Conservation (phyloP, 2,888 invertebrate species). For the Melipona bicolor region DNA sequence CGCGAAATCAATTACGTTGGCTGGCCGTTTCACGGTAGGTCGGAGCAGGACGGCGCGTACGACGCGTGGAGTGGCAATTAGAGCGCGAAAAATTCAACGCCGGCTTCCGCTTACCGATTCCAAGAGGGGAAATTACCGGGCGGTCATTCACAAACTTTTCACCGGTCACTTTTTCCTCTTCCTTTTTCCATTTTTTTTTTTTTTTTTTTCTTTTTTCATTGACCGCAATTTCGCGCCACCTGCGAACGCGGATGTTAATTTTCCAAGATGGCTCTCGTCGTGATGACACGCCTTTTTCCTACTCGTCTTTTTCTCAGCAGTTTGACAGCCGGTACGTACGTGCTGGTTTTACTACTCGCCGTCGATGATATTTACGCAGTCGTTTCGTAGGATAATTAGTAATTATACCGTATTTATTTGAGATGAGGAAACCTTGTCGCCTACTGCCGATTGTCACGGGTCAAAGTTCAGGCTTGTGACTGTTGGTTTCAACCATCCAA, state of each 20-base stretch:
- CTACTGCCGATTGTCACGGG: too few relatives aligned
- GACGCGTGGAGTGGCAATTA: neutral
- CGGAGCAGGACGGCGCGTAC: neutral
- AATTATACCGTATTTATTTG: too few relatives aligned
- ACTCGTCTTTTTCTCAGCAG: neutral
- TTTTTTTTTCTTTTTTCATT: neutral
- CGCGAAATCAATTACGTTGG: conserved; percentile 14
- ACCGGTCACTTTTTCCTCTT: neutral
- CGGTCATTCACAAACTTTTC: neutral
- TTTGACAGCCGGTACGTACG: too few relatives aligned
- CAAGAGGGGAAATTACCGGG: conserved; percentile 1
- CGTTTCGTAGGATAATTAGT: too few relatives aligned
- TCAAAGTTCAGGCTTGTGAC: too few relatives aligned
- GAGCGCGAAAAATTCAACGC: conserved; percentile 17
- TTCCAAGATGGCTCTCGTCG: conserved; percentile 47
- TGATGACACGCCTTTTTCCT: conserved; percentile 8
- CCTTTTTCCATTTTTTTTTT: neutral
- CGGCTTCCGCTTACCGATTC: neutral
- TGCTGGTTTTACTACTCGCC: too few relatives aligned
- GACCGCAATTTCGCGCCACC: conserved; percentile 4
- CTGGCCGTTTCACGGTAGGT: too few relatives aligned
- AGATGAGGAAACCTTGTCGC: too few relatives aligned
- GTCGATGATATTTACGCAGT: too few relatives aligned
- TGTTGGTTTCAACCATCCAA: too few relatives aligned
- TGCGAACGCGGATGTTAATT: conserved; percentile 37